phyloP scores from a whole-genome alignment of 1,140 invertebrate species.

The Riptortus pedestris region DNA sequence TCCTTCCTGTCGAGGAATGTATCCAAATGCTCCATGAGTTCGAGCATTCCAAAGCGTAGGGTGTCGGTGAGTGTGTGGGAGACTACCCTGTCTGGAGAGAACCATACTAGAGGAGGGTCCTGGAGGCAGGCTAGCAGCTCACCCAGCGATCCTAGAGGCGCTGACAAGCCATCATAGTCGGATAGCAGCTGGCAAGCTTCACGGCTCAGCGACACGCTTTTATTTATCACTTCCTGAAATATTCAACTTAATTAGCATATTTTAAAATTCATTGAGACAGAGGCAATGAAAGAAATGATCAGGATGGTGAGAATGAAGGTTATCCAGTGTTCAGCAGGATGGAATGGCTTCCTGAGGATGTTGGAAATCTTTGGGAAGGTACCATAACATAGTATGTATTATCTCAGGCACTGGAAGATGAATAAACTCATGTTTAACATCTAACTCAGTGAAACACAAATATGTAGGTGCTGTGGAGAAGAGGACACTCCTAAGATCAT shows the following conservation, averaged over 20 bases:
- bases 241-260: conserved; percentile 8
- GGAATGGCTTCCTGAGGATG: too few relatives aligned
- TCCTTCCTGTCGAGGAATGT: conserved; percentile 87
- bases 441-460: too few relatives aligned
- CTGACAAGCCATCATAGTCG: conserved; percentile 35
- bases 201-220: conserved; percentile 45
- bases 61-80: conserved; percentile 58
- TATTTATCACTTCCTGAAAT: conserved; percentile 44
- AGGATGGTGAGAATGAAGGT: too few relatives aligned
- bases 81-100: conserved; percentile 47
- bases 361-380: too few relatives aligned
- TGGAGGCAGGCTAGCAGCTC: conserved; percentile 49
- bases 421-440: too few relatives aligned
- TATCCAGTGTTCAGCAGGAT: too few relatives aligned
- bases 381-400: too few relatives aligned
- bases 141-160: conserved; percentile 49
- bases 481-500: too few relatives aligned
- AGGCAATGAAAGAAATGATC: too few relatives aligned
- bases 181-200: conserved; percentile 42
- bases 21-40: conserved; percentile 89
- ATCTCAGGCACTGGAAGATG: too few relatives aligned
- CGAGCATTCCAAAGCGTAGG: conserved; percentile 79
- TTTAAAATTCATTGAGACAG: background rate
- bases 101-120: conserved; percentile 65
- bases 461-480: too few relatives aligned